A percentile compares a stretch with the other conserved stretches of the same genome.
Conservation (phyloP, 1,140 invertebrate genomes). For the Littorina saxatilis region DNA sequence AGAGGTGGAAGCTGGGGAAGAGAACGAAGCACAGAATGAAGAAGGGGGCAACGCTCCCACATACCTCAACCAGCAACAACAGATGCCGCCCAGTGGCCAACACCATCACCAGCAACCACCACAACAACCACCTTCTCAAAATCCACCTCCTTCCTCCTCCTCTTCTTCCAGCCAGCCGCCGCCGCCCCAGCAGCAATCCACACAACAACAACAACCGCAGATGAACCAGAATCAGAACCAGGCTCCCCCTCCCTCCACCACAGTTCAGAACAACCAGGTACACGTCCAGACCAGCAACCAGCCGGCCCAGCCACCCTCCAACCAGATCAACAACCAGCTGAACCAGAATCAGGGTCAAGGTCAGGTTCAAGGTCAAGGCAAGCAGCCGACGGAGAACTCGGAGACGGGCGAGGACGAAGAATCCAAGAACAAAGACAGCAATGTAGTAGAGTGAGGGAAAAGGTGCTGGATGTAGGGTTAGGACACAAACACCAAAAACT, state of each 20-base stretch:
- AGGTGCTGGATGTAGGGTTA: not conserved
- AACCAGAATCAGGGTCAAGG: slow-evolving; percentile 49
- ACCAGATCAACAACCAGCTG: slow-evolving; percentile 68
- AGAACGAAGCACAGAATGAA: slow-evolving; percentile 71
- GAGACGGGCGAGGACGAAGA: slow-evolving; percentile 64
- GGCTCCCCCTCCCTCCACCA: not conserved
- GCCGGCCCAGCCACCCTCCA: slow-evolving; percentile 58
- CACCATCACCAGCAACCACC: slow-evolving; percentile 16
- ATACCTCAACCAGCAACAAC: slow-evolving; percentile 29
- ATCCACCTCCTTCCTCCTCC: slow-evolving; percentile 33
- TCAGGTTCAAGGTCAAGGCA: not conserved
- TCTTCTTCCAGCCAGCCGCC: slow-evolving; percentile 34
- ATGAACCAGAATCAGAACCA: slow-evolving; percentile 36
- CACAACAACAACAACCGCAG: slow-evolving; percentile 27
- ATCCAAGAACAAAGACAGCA: not conserved
- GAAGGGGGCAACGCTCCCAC: slow-evolving; percentile 46
- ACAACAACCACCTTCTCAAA: slow-evolving; percentile 16
- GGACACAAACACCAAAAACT: not conserved
- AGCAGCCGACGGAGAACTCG: slow-evolving; percentile 47
- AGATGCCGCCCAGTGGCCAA: slow-evolving; percentile 27
- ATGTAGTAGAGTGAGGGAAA: not conserved
- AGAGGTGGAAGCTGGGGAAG: slow-evolving; percentile 74
- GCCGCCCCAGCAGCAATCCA: slow-evolving; percentile 5
- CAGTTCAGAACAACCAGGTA: slow-evolving; percentile 61
- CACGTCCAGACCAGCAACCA: slow-evolving; percentile 47